Evolutionary conservation across 1,140 invertebrate species (phyloP).

Genomic region (Drosophila baimaii): DNA sequence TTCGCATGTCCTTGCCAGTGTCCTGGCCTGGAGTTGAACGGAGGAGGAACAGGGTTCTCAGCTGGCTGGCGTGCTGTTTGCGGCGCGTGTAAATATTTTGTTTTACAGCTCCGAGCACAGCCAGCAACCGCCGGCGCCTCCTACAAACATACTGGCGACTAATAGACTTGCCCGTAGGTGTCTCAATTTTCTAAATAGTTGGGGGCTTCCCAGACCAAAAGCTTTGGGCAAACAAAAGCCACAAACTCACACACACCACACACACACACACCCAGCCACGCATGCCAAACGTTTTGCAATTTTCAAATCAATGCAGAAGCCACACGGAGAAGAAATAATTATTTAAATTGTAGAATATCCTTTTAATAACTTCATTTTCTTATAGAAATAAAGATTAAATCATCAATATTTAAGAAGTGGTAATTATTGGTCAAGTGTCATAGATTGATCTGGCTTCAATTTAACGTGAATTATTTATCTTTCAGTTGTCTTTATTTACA

Average conservation of each 20-base stretch:
- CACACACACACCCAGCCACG: constrained; percentile 15
- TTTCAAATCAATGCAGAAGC: constrained; percentile 66
- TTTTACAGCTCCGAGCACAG: constrained; percentile 73
- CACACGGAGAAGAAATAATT: constrained; percentile 19
- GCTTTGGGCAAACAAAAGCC: constrained; percentile 43
- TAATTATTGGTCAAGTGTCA: background rate
- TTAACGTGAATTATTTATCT: background rate
- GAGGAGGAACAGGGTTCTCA: constrained; percentile 18
- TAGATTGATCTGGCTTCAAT: background rate
- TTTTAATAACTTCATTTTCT: too few species aligned
- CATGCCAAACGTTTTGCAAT: constrained; percentile 51
- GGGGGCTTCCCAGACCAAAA: constrained; percentile 25
- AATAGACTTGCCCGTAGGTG: constrained; percentile 78
- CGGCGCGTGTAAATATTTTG: constrained; percentile 81
- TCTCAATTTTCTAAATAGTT: constrained; percentile 82
- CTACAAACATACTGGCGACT: constrained; percentile 35
- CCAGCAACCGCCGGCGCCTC: constrained; percentile 16
- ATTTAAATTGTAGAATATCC: background rate
- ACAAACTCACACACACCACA: constrained; percentile 19
- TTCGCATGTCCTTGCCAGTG: constrained; percentile 72
- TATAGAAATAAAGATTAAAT: too few species aligned
- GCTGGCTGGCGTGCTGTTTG: constrained; percentile 62
- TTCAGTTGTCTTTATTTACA: too few species aligned
- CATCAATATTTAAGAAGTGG: background rate
- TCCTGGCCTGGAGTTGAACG: constrained; percentile 17